These are phyloP conservation scores for Neoaliturus tenellus DNA, from an alignment of 2,888 invertebrate species.

Conservation along the genomic window DNA sequence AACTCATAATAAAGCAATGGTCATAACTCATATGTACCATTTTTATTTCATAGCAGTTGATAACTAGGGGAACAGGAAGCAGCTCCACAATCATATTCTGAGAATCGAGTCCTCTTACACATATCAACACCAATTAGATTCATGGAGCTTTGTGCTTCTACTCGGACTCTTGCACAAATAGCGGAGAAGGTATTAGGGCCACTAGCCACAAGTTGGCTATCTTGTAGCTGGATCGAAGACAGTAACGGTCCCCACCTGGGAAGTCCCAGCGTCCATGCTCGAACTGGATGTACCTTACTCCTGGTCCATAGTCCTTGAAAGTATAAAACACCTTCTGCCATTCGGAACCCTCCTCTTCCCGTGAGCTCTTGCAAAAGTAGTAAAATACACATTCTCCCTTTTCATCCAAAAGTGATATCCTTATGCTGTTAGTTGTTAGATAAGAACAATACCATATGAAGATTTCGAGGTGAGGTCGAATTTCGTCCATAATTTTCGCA, in stretches of 20 bases:
- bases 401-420: not conserved
- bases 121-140: too few species aligned
- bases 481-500: not conserved
- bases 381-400: conserved; percentile 1
- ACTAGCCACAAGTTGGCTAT: not conserved
- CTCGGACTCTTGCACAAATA: not conserved
- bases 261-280: conserved; percentile 10
- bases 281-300: not conserved
- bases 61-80: too few species aligned
- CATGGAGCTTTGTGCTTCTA: not conserved
- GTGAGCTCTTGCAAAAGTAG: not conserved
- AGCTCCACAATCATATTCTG: too few species aligned
- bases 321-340: not conserved
- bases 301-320: not conserved
- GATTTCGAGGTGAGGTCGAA: not conserved
- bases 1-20: too few species aligned
- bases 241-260: not conserved
- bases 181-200: not conserved
- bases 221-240: conserved; percentile 4
- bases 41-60: too few species aligned
- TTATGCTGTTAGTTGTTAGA: not conserved
- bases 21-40: too few species aligned
- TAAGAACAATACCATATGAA: conserved; percentile 12
- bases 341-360: not conserved
- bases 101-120: too few species aligned